These are phyloP conservation scores for Pelecanus crispus DNA, from an alignment of 2,113 vertebrate species.

Conservation along the genomic window DNA sequence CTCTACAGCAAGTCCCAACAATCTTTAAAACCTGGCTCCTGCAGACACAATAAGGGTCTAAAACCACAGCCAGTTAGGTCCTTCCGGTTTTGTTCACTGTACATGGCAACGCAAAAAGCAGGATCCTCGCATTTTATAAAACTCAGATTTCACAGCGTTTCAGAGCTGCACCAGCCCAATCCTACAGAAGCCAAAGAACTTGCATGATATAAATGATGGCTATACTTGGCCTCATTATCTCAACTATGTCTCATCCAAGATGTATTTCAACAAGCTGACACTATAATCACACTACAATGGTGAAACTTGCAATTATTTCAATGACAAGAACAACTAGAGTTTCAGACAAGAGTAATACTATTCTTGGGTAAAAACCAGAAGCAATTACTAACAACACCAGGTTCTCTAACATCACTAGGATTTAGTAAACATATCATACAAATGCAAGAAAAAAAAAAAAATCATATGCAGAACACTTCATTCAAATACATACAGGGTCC, in stretches of 20 bases:
- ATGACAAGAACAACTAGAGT: neutral
- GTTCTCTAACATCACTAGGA: neutral
- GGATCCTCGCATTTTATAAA: neutral
- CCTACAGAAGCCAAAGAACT: neutral
- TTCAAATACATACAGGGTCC: neutral
- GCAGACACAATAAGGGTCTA: neutral
- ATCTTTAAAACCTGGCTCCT: neutral
- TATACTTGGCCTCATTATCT: neutral
- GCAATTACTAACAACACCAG: neutral
- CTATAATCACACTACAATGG: neutral
- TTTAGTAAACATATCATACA: neutral
- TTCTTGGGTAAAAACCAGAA: neutral
- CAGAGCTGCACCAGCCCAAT: neutral
- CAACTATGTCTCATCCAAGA: neutral
- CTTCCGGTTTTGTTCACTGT: neutral
- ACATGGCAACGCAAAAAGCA: neutral
- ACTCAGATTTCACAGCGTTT: neutral
- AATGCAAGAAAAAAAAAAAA: neutral
- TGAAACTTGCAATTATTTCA: neutral
- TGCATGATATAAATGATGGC: neutral
- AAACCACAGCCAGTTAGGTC: neutral
- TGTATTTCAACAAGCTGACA: neutral
- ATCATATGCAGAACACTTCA: neutral
- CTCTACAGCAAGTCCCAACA: slow-evolving; percentile 36
- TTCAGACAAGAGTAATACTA: neutral